A percentile compares a stretch with the other conserved stretches of the same genome.
phyloP scores from a whole-genome alignment of 2,113 vertebrate species.

The Cyrtonyx montezumae region DNA sequence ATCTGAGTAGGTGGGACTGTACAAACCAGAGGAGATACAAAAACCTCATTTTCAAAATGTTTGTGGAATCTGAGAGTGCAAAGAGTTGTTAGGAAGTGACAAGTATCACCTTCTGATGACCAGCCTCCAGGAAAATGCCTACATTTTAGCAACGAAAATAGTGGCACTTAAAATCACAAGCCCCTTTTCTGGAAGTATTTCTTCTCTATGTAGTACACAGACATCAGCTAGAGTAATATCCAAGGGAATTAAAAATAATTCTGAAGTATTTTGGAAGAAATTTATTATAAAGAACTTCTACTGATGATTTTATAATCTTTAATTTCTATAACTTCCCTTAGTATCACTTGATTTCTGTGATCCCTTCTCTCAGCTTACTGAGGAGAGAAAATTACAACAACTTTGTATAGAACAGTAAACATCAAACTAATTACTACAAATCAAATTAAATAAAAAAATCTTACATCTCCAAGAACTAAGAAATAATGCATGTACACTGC shows the following conservation, averaged over 20 bases:
- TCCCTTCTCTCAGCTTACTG: not conserved
- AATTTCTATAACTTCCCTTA: not conserved
- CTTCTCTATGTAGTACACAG: not conserved
- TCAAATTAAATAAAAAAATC: not conserved
- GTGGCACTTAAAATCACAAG: not conserved
- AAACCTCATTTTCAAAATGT: not conserved
- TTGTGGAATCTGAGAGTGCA: not conserved
- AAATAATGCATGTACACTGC: not conserved
- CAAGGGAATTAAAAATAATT: conserved; percentile 29
- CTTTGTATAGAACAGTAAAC: not conserved
- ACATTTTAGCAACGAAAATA: not conserved
- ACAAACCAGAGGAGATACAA: rapidly evolving
- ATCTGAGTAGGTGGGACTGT: not conserved
- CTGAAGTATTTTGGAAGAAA: conserved; percentile 19
- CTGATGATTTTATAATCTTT: not conserved
- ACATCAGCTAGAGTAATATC: not conserved
- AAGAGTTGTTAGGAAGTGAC: not conserved
- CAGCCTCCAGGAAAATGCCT: not conserved
- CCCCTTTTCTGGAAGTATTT: not conserved
- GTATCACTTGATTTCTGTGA: not conserved
- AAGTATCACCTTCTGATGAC: not conserved
- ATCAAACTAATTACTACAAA: conserved; percentile 13
- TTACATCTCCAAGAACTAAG: not conserved
- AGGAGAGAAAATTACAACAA: not conserved
- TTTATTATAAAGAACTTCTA: not conserved